A percentile compares a stretch with the other conserved stretches of the same genome.
Conservation (phyloP, 2,888 invertebrate species). For the Pachydiplax longipennis region DNA sequence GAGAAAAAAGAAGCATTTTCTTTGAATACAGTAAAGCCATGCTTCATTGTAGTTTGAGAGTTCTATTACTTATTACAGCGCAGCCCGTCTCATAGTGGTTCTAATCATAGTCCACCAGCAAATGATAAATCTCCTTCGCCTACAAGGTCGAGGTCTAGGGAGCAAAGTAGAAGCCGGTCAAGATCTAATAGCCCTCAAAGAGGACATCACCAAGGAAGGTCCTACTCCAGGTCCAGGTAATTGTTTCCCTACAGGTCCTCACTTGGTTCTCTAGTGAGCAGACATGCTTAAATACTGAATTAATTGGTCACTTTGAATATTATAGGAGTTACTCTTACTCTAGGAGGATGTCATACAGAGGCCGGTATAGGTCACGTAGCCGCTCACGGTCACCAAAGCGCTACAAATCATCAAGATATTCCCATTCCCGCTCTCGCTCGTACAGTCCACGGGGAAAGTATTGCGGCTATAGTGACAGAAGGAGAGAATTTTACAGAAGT, state of each 20-base stretch:
- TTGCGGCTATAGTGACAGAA: slow-evolving; percentile 52
- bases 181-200: slow-evolving; percentile 50
- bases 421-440: slow-evolving; percentile 64
- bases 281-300: not conserved
- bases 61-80: slow-evolving; percentile 48
- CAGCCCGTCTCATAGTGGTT: slow-evolving; percentile 52
- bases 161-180: slow-evolving; percentile 50
- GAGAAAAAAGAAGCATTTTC: slow-evolving; percentile 17
- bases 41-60: slow-evolving; percentile 44
- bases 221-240: slow-evolving; percentile 51
- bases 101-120: slow-evolving; percentile 51
- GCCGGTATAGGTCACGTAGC: slow-evolving; percentile 64
- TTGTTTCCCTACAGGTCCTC: not conserved
- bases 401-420: slow-evolving; percentile 51
- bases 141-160: slow-evolving; percentile 49
- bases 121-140: slow-evolving; percentile 50
- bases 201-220: slow-evolving; percentile 50
- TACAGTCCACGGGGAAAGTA: slow-evolving; percentile 63
- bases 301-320: slow-evolving; percentile 47
- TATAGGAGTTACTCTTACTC: slow-evolving; percentile 58
- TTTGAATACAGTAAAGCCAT: slow-evolving; percentile 26
- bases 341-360: slow-evolving; percentile 58
- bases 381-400: slow-evolving; percentile 63
- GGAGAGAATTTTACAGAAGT: slow-evolving; percentile 68
- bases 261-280: not conserved